Base-by-base conservation (phyloP, 2,888 invertebrate species). In the Oxyteleia sp. region DNA sequence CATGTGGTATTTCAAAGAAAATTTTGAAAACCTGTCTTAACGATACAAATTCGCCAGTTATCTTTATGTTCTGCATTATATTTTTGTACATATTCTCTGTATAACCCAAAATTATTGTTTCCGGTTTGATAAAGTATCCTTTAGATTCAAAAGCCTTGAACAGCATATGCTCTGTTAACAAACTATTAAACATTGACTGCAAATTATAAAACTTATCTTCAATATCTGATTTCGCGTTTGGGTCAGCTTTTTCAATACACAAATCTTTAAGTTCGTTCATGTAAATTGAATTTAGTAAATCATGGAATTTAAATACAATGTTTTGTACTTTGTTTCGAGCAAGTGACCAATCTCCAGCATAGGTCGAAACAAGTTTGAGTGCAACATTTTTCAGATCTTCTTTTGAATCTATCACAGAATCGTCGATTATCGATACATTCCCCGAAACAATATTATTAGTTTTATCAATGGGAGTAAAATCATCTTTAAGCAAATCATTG, bases 1-100 rank as follows among this genome's bases (percentile, higher is more conserved):
- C 55, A 32, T 55, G 10, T 18, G 35, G 29, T 4, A 32, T 13
- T 66, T 75, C 66, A 45, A 75, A 75, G 47, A 75, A 75, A 16
- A 20, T 26, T 45, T 57, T 55, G 18, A 55, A 55, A 7, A 55
- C 32, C 7, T 18, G 11, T 29, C 29, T 38, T 32, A 75, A 64
- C 1, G 55, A 38, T 29, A 75, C 53, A 18, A 75, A 10, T 64
- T 29, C 41, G 0, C 18, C 75, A 13, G 55, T 64, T 32, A 75
- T 26, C 53, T 63, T 74, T 74, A 41, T 26, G 26, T 53, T 74
- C 8, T 20, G 2, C n/a, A 23, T 23, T 45, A 7, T 10, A 3
- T 16, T 13, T 43, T 43, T 43, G 20, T 15, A 76, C n/a, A 51
- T 49, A 76, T 15, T 38, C 59, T 53, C 45, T 45, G 18, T 47